phyloP scores from a whole-genome alignment of 1,140 invertebrate genomes.

The Lamellibrachia luymesi region DNA sequence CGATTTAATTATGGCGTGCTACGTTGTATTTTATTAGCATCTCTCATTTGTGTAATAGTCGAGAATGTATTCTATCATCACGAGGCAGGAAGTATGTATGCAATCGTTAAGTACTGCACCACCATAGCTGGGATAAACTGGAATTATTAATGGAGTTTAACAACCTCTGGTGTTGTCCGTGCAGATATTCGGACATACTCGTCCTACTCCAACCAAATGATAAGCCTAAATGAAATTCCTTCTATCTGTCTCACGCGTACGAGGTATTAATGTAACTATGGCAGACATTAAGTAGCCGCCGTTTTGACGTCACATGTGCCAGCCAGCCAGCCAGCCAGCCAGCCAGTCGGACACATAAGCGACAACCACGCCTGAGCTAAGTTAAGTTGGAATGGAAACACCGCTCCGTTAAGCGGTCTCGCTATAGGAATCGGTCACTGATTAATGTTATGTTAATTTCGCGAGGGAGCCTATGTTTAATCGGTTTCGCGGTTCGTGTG shows the following conservation, averaged over 20 bases:
- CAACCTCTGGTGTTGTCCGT: too few species aligned
- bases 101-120: too few species aligned
- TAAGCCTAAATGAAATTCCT: background rate
- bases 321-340: background rate
- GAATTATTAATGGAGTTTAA: too few species aligned
- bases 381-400: background rate
- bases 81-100: too few species aligned
- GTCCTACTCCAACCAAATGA: too few species aligned
- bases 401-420: background rate
- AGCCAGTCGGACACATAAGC: background rate
- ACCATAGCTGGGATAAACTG: too few species aligned
- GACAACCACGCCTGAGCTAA: background rate
- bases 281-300: background rate
- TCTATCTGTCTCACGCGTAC: background rate
- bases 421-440: background rate
- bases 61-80: too few species aligned
- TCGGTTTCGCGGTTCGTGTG: background rate
- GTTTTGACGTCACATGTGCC: background rate
- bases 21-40: too few species aligned
- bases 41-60: too few species aligned
- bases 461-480: background rate
- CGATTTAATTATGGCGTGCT: too few species aligned
- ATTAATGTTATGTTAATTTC: conserved; percentile 2
- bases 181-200: too few species aligned
- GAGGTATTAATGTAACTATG: background rate